These are phyloP conservation scores for Chauna torquata DNA, from an alignment of 2,113 vertebrate genomes.

Conservation along the genomic window DNA sequence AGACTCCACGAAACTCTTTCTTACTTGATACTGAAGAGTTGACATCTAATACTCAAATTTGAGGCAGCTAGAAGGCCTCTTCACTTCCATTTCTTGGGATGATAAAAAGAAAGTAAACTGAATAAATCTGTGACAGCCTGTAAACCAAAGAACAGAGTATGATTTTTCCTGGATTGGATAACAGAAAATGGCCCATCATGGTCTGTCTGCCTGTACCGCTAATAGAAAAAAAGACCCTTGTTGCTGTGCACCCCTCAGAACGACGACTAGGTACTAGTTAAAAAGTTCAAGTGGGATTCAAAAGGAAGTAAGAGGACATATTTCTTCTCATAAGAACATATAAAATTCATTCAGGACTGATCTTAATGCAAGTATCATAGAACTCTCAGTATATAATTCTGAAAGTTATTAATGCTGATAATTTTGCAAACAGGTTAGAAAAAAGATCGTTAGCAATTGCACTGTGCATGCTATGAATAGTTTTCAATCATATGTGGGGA, in stretches of 20 bases:
- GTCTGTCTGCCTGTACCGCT: not conserved
- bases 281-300: not conserved
- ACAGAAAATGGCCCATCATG: not conserved
- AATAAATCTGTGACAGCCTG: not conserved
- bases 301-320: not conserved
- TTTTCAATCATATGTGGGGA: not conserved
- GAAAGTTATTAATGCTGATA: not conserved
- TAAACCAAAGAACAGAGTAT: not conserved
- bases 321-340: not conserved
- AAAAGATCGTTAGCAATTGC: not conserved
- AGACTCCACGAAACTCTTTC: not conserved
- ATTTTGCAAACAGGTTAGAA: not conserved
- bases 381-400: not conserved
- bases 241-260: not conserved
- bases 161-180: not conserved
- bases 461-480: not conserved
- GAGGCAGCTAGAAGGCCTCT: not conserved
- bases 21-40: not conserved
- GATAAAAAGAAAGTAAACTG: not conserved
- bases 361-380: not conserved
- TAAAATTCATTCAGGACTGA: not conserved
- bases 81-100: not conserved
- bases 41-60: not conserved
- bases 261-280: not conserved
- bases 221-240: not conserved